Percentiles rank a stretch among this genome's conserved stretches.
These are phyloP conservation scores for Drosophila pallidifrons DNA, from an alignment of 1,140 invertebrate genomes.

Conservation along the genomic window DNA sequence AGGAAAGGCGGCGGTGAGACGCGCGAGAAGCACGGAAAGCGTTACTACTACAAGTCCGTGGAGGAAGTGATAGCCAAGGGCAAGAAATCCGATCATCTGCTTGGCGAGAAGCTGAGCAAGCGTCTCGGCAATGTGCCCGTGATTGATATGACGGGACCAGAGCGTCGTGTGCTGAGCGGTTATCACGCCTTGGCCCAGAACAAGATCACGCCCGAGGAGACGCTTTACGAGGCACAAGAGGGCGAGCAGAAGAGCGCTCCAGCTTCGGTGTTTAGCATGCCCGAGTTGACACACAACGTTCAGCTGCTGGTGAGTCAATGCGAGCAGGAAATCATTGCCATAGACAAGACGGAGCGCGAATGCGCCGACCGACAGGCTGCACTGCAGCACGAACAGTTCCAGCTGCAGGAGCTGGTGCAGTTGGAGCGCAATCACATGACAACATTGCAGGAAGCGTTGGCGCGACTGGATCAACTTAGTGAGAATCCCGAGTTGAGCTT, in stretches of 20 bases:
- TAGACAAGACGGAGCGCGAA: conserved; percentile 91
- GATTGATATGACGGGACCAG: conserved; percentile 99
- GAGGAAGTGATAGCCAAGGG: conserved; percentile 97
- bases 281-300: conserved; percentile 97
- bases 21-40: conserved; percentile 89
- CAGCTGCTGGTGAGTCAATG: conserved; percentile 96
- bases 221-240: conserved; percentile 86
- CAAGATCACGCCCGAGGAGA: conserved; percentile 87
- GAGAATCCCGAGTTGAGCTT: conserved; percentile 88
- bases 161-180: conserved; percentile 96
- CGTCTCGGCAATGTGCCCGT: conserved; percentile 96
- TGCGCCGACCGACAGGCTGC: conserved; percentile 92
- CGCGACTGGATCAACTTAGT: conserved; percentile 89
- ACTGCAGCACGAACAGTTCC: conserved; percentile 92
- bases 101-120: conserved; percentile 82
- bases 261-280: conserved; percentile 88
- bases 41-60: conserved; percentile 95
- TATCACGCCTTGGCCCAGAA: conserved; percentile 94
- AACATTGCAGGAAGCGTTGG: conserved; percentile 90
- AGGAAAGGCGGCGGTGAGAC: conserved; percentile 86
- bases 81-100: conserved; percentile 86
- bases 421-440: conserved; percentile 91
- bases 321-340: conserved; percentile 97
- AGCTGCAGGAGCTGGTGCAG: conserved; percentile 89
- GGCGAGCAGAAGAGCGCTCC: conserved; percentile 87